Base-by-base conservation (phyloP, 2,113 vertebrate genomes). In the Zosterops pallidus region DNA sequence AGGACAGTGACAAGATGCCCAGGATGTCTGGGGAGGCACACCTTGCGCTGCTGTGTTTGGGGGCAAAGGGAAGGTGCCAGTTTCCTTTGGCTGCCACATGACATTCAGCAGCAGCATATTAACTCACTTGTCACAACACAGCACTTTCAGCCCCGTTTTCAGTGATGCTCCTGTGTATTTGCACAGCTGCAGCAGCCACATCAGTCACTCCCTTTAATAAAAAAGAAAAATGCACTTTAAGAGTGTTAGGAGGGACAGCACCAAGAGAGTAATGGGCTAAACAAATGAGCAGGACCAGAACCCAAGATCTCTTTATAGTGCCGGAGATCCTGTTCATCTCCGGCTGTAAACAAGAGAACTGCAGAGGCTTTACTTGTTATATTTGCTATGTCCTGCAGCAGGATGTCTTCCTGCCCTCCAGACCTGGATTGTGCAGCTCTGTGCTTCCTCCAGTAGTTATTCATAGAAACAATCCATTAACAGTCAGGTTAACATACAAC, bases 391-490 rank as follows among this genome's bases (percentile, higher is more conserved):
- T 69, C 37, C 77, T 91, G 62, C 78, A 94, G 74, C 63, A 85
- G 50, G 65, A 52, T 50, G 52, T 50, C 83, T 86, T 88, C 31
- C n/a, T 79, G 82, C 86, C 74, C 46, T 85, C 77, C 74, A 89
- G 74, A 79, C 53, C 70, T 69, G 75, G 42, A 60, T 8, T 46
- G 50, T 4, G 3, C 57, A 91, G 89, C 46, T 78, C 89, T 42
- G 41, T 14, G 42, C 44, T 91, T 76, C 63, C 65, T 90, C 49
- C 50, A 72, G 74, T 8, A 85, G 81, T 89, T 94, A 94, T 42
- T 91, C n/a, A 89, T n/a, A 89, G 78, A 91, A 95, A 80, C 71
- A 92, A 93, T 55, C 75, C 65, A 85, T 82, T 88, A 94, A 72
- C 70, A 79, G 67, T 9, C 70, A 92, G 62, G 82, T 91, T 83